phyloP scores from a whole-genome alignment of 2,797 vertebrate species.

The Oreochromis mossambicus region DNA sequence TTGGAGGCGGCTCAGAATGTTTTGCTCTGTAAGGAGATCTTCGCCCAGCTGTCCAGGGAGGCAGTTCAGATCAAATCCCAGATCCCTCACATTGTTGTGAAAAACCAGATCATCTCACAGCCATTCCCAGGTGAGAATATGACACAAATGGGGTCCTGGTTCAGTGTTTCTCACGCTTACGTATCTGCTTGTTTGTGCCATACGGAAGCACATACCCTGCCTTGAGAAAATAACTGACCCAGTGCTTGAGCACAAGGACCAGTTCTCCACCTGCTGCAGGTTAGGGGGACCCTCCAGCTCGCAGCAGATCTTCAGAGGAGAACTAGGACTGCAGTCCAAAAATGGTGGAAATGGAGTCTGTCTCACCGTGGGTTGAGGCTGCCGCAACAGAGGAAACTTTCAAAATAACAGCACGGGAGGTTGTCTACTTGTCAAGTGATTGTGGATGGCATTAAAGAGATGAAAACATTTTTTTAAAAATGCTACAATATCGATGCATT shows the following conservation, averaged over 20 bases:
- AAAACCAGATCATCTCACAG: slow-evolving; percentile 98
- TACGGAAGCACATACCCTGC: not conserved
- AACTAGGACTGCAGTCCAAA: not conserved
- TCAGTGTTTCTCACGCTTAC: not conserved
- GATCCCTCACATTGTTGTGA: slow-evolving; percentile 98
- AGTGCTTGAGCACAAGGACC: not conserved
- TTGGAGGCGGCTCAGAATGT: slow-evolving; percentile 96
- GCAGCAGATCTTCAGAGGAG: not conserved
- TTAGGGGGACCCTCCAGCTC: not conserved
- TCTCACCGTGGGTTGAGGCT: not conserved
- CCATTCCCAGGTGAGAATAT: slow-evolving; percentile 87
- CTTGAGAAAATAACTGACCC: not conserved
- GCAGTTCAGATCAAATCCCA: slow-evolving; percentile 98
- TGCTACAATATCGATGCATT: not conserved
- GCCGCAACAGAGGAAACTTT: rapidly evolving
- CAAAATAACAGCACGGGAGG: not conserved
- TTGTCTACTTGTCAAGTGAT: not conserved
- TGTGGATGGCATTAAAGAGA: not conserved
- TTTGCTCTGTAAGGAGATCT: slow-evolving; percentile 96
- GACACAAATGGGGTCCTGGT: not conserved
- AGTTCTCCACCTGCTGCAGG: not conserved
- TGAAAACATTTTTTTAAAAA: not conserved
- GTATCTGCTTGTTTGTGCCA: not conserved
- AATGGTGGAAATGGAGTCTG: not conserved
- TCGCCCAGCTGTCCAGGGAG: slow-evolving; percentile 95